Conservation (phyloP, 2,113 vertebrate species). For the Amphilophus citrinellus region DNA sequence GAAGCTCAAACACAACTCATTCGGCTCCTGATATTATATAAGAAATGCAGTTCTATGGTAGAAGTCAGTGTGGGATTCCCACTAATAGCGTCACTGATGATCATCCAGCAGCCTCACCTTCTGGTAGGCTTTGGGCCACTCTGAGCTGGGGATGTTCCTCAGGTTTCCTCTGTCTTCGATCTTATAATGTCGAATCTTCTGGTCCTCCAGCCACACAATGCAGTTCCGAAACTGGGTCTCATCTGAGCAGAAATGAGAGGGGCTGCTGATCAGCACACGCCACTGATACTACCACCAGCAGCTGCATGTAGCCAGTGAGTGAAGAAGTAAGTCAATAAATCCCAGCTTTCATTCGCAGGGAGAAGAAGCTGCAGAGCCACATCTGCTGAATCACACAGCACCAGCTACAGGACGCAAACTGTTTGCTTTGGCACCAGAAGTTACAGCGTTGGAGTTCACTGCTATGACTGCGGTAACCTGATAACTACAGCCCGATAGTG, state of each 20-base stretch:
- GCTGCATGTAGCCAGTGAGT: neutral
- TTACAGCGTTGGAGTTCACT: neutral
- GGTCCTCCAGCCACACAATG: slow-evolving; percentile 98
- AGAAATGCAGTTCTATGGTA: neutral
- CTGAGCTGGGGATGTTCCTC: slow-evolving; percentile 93
- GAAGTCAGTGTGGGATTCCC: neutral
- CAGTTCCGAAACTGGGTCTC: slow-evolving; percentile 97
- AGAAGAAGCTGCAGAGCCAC: neutral
- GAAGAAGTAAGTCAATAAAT: neutral
- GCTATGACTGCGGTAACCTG: neutral
- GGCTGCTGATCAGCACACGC: too few species aligned
- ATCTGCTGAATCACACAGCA: neutral
- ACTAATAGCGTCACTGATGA: neutral
- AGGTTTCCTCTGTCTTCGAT: slow-evolving; percentile 96
- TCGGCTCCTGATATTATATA: neutral
- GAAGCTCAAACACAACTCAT: neutral
- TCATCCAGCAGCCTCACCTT: slow-evolving; percentile 80
- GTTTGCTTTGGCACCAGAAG: neutral
- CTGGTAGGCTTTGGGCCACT: slow-evolving; percentile 93
- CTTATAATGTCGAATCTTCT: slow-evolving; percentile 98
- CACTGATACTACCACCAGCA: neutral
- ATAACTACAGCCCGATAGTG: neutral
- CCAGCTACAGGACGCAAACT: neutral
- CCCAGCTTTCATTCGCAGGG: neutral
- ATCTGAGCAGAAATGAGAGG: slow-evolving; percentile 79